These are phyloP conservation scores for Amphiura filiformis DNA, from an alignment of 35 echinoderm and acorn worm species.

Conservation along the genomic window DNA sequence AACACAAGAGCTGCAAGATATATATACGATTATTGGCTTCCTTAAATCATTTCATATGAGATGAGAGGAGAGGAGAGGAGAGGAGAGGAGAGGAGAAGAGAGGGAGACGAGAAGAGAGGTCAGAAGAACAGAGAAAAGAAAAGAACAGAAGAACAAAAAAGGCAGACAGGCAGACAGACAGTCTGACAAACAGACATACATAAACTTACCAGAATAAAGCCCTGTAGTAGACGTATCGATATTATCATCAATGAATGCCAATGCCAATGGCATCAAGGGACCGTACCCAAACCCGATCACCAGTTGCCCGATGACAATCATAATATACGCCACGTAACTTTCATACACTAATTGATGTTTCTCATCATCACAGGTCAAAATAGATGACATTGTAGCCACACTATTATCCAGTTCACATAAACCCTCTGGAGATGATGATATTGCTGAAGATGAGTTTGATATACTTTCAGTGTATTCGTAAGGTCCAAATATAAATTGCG, in stretches of 20 bases:
- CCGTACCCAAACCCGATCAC: slow-evolving; percentile 34
- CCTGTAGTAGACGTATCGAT: slow-evolving; percentile 23
- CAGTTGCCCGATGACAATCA: slow-evolving; percentile 20
- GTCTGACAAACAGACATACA: no score
- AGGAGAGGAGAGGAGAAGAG: no score
- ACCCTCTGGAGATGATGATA: not conserved
- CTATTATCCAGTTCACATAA: not conserved
- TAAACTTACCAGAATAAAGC: slow-evolving; percentile 33
- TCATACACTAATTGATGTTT: slow-evolving; percentile 17
- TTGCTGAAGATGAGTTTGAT: not conserved
- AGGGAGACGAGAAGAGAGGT: no score
- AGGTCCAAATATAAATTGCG: slow-evolving; percentile 35
- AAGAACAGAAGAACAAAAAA: no score
- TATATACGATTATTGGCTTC: no score
- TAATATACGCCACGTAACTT: slow-evolving; percentile 5
- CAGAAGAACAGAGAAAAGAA: no score
- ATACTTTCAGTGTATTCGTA: not conserved
- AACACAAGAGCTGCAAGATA: no score
- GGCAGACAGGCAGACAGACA: no score
- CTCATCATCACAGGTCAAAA: not conserved
- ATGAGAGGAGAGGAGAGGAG: no score
- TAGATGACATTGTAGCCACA: not conserved
- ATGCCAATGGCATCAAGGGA: slow-evolving; percentile 18
- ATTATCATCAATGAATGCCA: slow-evolving; percentile 38
- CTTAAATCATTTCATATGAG: no score